Evolutionary conservation across 2,113 vertebrate species (phyloP).

Genomic region (Stigmatopora nigra): DNA sequence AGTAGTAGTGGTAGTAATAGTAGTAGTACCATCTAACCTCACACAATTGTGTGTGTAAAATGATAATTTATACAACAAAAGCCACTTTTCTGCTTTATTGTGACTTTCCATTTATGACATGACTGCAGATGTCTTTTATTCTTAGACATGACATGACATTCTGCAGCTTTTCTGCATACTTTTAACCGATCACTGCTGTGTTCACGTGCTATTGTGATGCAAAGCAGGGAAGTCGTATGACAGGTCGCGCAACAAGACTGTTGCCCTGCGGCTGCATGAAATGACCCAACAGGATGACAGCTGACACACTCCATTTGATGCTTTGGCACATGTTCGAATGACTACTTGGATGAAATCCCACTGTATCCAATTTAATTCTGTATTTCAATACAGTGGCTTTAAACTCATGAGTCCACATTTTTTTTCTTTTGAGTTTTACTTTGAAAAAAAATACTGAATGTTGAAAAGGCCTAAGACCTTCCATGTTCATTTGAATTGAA

Average conservation of each 20-base stretch:
- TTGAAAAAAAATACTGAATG: too few species aligned
- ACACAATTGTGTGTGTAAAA: too few species aligned
- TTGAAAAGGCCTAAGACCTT: too few species aligned
- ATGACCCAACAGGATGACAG: slow-evolving; percentile 7
- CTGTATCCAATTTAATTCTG: neutral
- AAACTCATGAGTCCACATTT: too few species aligned
- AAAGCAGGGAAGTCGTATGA: slow-evolving; percentile 12
- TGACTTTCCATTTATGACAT: slow-evolving; percentile 10
- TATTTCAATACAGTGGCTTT: too few species aligned
- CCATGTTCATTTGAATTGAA: too few species aligned
- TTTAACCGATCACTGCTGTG: neutral
- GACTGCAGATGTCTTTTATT: slow-evolving; percentile 11
- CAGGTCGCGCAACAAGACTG: slow-evolving; percentile 18
- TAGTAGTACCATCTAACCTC: too few species aligned
- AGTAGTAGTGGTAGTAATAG: too few species aligned
- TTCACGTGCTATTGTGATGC: neutral
- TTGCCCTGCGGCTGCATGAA: slow-evolving; percentile 30
- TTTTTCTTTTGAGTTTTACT: too few species aligned
- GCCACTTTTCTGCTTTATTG: neutral
- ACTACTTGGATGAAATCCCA: neutral
- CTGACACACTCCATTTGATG: neutral
- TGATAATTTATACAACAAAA: neutral
- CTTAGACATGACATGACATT: slow-evolving; percentile 11
- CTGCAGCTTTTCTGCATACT: neutral
- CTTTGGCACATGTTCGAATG: neutral